phyloP scores from a whole-genome alignment of 2,888 invertebrate species.

The Anaspis maculata region DNA sequence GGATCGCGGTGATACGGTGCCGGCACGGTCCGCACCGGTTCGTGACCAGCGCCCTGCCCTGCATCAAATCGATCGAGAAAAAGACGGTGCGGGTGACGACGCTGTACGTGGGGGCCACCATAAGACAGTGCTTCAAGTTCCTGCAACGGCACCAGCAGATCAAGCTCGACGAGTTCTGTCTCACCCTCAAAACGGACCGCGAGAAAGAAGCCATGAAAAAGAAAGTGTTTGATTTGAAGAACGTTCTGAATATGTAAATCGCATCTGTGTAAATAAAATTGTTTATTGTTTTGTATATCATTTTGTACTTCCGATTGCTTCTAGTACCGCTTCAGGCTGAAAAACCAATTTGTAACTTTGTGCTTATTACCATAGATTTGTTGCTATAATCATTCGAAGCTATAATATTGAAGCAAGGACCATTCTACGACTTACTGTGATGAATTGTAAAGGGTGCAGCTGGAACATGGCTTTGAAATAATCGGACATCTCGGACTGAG shows the following conservation, averaged over 20 bases:
- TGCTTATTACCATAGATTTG: too few species aligned
- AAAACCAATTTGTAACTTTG: too few species aligned
- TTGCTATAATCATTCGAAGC: too few species aligned
- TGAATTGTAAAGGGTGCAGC: too few species aligned
- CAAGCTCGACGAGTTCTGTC: constrained; percentile 57
- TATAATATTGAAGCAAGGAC: too few species aligned
- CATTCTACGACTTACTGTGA: too few species aligned
- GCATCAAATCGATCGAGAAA: constrained; percentile 58
- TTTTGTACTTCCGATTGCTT: too few species aligned
- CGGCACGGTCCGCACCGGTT: constrained; percentile 70
- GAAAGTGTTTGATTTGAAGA: constrained; percentile 35
- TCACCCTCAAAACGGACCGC: constrained; percentile 51
- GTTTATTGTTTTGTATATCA: too few species aligned
- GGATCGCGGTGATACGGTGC: constrained; percentile 62
- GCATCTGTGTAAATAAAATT: too few species aligned
- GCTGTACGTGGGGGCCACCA: constrained; percentile 68
- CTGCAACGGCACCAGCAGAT: constrained; percentile 59
- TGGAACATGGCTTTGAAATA: too few species aligned
- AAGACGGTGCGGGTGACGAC: constrained; percentile 54
- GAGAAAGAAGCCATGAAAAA: constrained; percentile 50
- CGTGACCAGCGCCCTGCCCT: constrained; percentile 59
- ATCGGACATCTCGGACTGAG: constrained; percentile 68
- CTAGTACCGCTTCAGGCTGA: too few species aligned
- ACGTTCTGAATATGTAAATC: constrained; percentile 2
- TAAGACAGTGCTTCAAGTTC: constrained; percentile 70